Conservation (phyloP, 2,113 vertebrate genomes). For the Tachysurus fulvidraco region DNA sequence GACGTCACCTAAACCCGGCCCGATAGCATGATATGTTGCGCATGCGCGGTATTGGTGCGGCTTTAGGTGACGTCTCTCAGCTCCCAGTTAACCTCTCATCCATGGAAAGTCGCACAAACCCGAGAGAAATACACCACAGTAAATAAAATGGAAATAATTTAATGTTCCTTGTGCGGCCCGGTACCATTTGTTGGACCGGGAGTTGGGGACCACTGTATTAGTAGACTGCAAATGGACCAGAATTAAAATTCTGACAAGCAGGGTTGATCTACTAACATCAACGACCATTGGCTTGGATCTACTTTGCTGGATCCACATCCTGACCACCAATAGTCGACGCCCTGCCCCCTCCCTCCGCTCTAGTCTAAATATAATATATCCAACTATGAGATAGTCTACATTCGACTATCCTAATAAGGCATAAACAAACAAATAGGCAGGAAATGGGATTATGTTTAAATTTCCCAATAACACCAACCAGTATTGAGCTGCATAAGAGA, state of each 20-base stretch:
- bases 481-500: background rate
- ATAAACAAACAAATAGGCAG: background rate
- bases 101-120: too few relatives aligned
- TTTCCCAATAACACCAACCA: background rate
- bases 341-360: background rate
- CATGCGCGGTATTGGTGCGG: too few relatives aligned
- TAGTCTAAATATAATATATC: background rate
- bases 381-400: background rate
- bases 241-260: background rate
- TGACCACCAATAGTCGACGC: background rate
- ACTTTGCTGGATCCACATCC: background rate
- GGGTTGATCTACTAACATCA: background rate
- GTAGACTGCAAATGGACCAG: background rate
- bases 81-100: too few relatives aligned
- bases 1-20: too few relatives aligned
- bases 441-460: background rate
- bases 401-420: background rate
- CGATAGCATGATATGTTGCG: too few relatives aligned
- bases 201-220: too few relatives aligned
- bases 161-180: too few relatives aligned
- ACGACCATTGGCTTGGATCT: background rate
- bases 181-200: too few relatives aligned
- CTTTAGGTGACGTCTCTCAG: too few relatives aligned
- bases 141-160: too few relatives aligned
- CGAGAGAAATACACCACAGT: too few relatives aligned